Evolutionary conservation across 1,140 invertebrate genomes (phyloP).

Genomic region (Trachymyrmex septentrionalis): DNA sequence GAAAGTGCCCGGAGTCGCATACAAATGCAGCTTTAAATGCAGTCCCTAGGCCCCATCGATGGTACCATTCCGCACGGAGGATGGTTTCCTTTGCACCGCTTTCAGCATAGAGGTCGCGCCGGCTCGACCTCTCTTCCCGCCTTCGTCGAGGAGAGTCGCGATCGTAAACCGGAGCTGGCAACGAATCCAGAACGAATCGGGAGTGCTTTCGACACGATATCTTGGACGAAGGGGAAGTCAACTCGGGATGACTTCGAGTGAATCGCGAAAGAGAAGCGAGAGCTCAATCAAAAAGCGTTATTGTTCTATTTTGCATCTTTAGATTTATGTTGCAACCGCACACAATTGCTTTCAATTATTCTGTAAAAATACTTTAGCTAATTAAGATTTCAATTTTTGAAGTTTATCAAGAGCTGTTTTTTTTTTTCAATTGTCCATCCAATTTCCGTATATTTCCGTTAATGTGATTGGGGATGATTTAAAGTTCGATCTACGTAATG

Average conservation of each 20-base stretch:
- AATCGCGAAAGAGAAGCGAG: not conserved
- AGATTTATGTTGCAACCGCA: not conserved
- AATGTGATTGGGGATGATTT: constrained; percentile 31
- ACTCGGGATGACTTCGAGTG: not conserved
- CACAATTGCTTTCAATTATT: not conserved
- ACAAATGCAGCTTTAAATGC: constrained; percentile 68
- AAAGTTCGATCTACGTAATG: not conserved
- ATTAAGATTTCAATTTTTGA: not conserved
- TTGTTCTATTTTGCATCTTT: not conserved
- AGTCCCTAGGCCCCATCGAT: constrained; percentile 10
- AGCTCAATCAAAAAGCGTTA: not conserved
- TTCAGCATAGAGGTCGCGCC: constrained; percentile 67
- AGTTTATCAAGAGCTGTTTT: not conserved
- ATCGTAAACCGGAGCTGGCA: constrained; percentile 35
- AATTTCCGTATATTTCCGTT: not conserved
- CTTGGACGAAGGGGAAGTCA: constrained; percentile 3
- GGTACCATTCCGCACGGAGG: constrained; percentile 67
- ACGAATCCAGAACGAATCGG: constrained; percentile 74
- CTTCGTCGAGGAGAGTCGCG: constrained; percentile 52
- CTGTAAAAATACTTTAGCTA: not conserved
- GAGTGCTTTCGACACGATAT: constrained; percentile 53
- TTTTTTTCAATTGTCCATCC: not conserved
- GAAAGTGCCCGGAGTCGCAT: constrained; percentile 57
- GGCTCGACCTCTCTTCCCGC: constrained; percentile 65
- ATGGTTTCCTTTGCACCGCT: constrained; percentile 58